Base-by-base conservation (phyloP, 2,797 vertebrate species). In the Peromyscus nudipes region DNA sequence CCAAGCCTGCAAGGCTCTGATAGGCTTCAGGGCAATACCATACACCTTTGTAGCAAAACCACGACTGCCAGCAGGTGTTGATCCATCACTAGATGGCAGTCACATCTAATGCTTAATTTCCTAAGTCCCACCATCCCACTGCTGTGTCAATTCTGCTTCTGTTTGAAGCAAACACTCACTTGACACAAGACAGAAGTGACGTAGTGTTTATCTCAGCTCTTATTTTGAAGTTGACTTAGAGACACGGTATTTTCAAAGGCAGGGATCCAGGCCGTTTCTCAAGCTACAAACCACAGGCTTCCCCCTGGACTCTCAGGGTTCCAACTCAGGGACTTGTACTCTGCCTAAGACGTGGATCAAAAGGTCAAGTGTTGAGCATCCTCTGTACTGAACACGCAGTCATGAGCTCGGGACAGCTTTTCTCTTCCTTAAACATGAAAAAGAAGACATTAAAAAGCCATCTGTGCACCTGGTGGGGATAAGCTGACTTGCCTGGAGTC, bases 81-180 rank as follows among this genome's bases (percentile, higher is more conserved):
- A 96, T 8, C 90, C 25, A 97, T 98, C 98, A 97, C 98, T 98
- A 98, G 98, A 83, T 98, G 99, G 98, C 98, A 98, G 97, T 98
- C 98, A 97, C 94, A 97, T 95, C 96, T 96, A 98, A 93, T 91
- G 46, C 91, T 97, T 97, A 49, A 73, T 91, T 94, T 89, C 52
- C 83, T 34, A 27, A 69, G 87, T 81, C 55, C 60, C 80, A 69
- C 4, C 9, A 37, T 34, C 94, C 86, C 9, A 77, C 16, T 12
- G 94, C 85, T 86, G 57, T 73, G 82, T 64, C 12, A 31, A 71
- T 92, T 94, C 89, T 92, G 17, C 11, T 80, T 92, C 79, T 84
- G 64, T 89, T 87, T 75, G 67, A 86, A 91, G 81, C 12, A 91
- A 94, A 12, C 34, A 37, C 62, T 88, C 37, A 29, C 57, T 95